Evolutionary conservation across 2,797 vertebrate species (phyloP), one percentile per base, ranked within the genome.

Genomic region (Nannoperca australis): DNA sequence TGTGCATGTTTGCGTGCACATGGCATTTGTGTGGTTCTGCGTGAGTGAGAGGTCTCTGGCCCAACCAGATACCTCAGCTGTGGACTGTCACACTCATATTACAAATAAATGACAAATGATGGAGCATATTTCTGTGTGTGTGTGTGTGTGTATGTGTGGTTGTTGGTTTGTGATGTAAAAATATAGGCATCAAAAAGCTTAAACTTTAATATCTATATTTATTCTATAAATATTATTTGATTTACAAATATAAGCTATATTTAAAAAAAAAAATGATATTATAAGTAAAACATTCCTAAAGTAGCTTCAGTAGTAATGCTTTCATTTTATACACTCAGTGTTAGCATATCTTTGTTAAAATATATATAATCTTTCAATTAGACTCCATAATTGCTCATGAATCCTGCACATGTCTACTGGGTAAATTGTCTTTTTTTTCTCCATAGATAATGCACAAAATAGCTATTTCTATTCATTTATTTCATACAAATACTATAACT

Each of bases 21-120:
- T 85, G 83, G 84, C 61, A 87, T 87, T 87, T 88, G 79, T 86
- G 71, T 79, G 72, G 89, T 88, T 92, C 87, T 87, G 89, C 84
- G 82, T 89, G 85, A 92, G 63, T 66, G 84, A 85, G 79, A 78
- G 79, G 79, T 81, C 86, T 87, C 76, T 91, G 90, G 90, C 89
- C 85, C 78, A 38, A 74, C 73, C 56, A 70, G 89, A 83, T 87
- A 87, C 88, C 89, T 92, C 92, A 92, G 93, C 91, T 94, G 93
- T 88, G 81, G 88, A 87, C 79, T 79, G 90, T 92, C 92, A 86
- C 86, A 89, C 78, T 92, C 87, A 85, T 84, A 91, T 90, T 89
- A 83, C 78, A 85, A 72, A 81, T 86, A 91, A 93, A 92, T 93
- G 84, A 90, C 89, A 77, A 85, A 91, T 86, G 88, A 92, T 90